A percentile compares a stretch with the other conserved stretches of the same genome.
Conservation (phyloP, 2,888 invertebrate species). For the Pyrrhosoma nymphula region DNA sequence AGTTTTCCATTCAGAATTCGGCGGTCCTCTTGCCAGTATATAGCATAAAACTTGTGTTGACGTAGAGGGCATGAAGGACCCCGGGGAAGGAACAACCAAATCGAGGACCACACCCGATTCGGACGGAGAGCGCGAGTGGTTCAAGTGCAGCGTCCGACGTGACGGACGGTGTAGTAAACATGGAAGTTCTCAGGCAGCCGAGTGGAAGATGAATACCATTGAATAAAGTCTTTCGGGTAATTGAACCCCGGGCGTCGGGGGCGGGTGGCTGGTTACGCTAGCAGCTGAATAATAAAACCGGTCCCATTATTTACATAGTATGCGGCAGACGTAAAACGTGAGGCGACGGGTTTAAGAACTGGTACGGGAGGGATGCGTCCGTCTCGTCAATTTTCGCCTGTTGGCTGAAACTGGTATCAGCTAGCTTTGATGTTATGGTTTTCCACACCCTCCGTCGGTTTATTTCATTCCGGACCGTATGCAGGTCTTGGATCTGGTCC, state of each 20-base stretch:
- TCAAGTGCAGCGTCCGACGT: not conserved
- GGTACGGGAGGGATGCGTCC: slow-evolving; percentile 1
- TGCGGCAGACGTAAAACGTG: slow-evolving; percentile 2
- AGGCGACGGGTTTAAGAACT: not conserved
- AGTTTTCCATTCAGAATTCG: too few species aligned
- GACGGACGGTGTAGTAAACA: not conserved
- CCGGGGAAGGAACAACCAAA: too few species aligned
- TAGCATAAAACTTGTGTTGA: too few species aligned
- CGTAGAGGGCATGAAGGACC: too few species aligned
- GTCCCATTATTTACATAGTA: slow-evolving; percentile 20
- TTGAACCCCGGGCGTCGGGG: not conserved
- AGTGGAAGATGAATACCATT: not conserved
- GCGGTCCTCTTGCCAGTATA: too few species aligned
- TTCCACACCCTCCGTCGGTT: not conserved
- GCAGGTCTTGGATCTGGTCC: too few species aligned
- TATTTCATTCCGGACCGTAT: not conserved
- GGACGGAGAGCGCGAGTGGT: too few species aligned
- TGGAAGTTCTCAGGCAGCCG: not conserved
- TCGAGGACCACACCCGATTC: too few species aligned
- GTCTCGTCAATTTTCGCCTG: not conserved
- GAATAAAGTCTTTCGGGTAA: not conserved
- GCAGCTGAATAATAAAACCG: slow-evolving; percentile 34
- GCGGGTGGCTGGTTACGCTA: not conserved
- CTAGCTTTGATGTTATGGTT: not conserved
- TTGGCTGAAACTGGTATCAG: not conserved